Conservation (phyloP, 1,140 invertebrate genomes). For the Protaetia brevitarsis region DNA sequence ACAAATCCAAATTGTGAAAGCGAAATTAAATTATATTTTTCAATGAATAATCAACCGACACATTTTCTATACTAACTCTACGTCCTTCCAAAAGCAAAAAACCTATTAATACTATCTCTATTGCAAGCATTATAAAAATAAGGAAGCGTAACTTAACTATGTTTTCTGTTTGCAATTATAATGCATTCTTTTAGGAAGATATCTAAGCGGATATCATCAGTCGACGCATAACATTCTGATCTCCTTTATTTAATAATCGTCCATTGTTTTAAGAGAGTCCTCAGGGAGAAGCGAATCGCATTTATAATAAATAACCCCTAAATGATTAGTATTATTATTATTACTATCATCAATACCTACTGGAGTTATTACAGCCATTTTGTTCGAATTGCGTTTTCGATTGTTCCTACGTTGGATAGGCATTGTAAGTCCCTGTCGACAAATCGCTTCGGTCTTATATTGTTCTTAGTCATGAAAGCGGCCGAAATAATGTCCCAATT, state of each 20-base stretch:
- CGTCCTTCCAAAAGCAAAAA: too few species aligned
- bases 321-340: constrained; percentile 16
- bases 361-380: background rate
- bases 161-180: too few species aligned
- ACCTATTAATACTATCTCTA: too few species aligned
- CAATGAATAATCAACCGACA: too few species aligned
- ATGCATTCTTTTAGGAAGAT: too few species aligned
- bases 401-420: constrained; percentile 5
- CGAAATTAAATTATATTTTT: too few species aligned
- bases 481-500: constrained; percentile 7
- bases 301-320: constrained; percentile 14
- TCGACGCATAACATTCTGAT: background rate
- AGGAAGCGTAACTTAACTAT: too few species aligned
- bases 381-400: background rate
- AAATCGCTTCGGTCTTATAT: background rate
- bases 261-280: background rate
- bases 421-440: background rate
- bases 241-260: constrained; percentile 11
- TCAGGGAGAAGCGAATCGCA: background rate
- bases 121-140: too few species aligned
- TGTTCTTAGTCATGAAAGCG: constrained; percentile 7
- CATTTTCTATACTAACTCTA: too few species aligned
- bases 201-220: background rate
- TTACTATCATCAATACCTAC: background rate
- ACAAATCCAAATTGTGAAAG: too few species aligned